phyloP scores from a whole-genome alignment of 2,888 invertebrate genomes.

The Mesoligia furuncula region DNA sequence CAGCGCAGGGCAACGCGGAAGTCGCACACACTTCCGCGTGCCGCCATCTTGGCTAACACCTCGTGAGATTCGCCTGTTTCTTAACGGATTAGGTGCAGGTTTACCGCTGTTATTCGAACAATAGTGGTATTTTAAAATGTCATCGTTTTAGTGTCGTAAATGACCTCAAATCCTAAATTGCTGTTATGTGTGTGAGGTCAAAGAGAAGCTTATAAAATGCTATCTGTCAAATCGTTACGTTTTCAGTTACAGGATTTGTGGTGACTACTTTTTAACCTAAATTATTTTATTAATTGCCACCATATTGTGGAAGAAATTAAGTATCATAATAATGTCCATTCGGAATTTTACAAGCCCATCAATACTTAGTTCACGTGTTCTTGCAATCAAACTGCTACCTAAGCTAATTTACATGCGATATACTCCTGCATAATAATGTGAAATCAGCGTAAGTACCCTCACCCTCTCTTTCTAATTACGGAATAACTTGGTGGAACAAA shows the following conservation, averaged over 20 bases:
- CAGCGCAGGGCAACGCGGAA: slow-evolving; percentile 87
- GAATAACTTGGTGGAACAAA: slow-evolving; percentile 89
- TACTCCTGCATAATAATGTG: slow-evolving; percentile 70
- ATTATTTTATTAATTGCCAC: background rate
- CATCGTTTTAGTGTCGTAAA: slow-evolving; percentile 35
- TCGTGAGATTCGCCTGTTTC: slow-evolving; percentile 83
- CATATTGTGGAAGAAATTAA: background rate
- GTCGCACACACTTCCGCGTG: slow-evolving; percentile 88
- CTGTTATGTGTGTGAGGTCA: background rate
- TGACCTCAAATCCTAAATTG: slow-evolving; percentile 35
- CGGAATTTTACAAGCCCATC: slow-evolving; percentile 42
- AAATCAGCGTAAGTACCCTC: slow-evolving; percentile 66
- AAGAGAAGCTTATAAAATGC: background rate
- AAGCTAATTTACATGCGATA: slow-evolving; percentile 71
- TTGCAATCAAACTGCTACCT: slow-evolving; percentile 65
- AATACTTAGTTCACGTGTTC: slow-evolving; percentile 55
- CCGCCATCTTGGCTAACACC: slow-evolving; percentile 88
- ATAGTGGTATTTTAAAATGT: slow-evolving; percentile 58
- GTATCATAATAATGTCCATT: background rate
- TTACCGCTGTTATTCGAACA: slow-evolving; percentile 53
- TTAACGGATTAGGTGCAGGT: slow-evolving; percentile 63
- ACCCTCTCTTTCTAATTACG: slow-evolving; percentile 88
- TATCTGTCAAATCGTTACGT: background rate
- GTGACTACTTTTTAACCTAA: background rate
- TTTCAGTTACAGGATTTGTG: background rate